phyloP scores from a whole-genome alignment of 2,113 vertebrate species.

The Cyrtonyx montezumae region DNA sequence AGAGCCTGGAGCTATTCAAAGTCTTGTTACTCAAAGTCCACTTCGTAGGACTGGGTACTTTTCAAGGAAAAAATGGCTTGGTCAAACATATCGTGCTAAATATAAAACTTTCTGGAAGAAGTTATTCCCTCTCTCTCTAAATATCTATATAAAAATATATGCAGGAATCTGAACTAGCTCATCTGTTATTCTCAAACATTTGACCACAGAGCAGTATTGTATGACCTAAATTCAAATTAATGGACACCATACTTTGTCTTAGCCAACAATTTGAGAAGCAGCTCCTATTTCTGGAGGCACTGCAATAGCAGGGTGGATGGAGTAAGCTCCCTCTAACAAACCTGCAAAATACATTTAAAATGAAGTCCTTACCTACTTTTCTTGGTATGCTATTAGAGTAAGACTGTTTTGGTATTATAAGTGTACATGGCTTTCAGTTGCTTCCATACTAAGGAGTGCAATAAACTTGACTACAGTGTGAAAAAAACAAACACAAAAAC shows the following conservation, averaged over 20 bases:
- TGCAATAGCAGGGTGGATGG: background rate
- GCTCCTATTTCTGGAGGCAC: background rate
- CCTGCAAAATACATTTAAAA: background rate
- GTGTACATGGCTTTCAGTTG: background rate
- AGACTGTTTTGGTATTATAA: background rate
- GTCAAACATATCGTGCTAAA: background rate
- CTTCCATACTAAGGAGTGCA: background rate
- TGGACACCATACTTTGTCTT: background rate
- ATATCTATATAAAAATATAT: background rate
- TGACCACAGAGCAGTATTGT: background rate
- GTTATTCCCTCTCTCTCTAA: background rate
- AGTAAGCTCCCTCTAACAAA: background rate
- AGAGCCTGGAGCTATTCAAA: background rate
- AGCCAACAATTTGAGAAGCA: background rate
- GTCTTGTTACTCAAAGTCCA: too few relatives aligned
- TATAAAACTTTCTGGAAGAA: background rate
- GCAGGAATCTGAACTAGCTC: background rate
- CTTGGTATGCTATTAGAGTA: background rate
- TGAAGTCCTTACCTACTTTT: background rate
- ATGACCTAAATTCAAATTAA: background rate
- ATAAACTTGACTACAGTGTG: background rate
- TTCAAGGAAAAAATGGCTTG: background rate
- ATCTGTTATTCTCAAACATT: too few relatives aligned
- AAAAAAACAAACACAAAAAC: background rate
- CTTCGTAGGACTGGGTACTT: background rate